Evolutionary conservation across 2,797 vertebrate species (phyloP), one percentile per base, ranked within the genome.

Genomic region (Apogon hyalosoma): DNA sequence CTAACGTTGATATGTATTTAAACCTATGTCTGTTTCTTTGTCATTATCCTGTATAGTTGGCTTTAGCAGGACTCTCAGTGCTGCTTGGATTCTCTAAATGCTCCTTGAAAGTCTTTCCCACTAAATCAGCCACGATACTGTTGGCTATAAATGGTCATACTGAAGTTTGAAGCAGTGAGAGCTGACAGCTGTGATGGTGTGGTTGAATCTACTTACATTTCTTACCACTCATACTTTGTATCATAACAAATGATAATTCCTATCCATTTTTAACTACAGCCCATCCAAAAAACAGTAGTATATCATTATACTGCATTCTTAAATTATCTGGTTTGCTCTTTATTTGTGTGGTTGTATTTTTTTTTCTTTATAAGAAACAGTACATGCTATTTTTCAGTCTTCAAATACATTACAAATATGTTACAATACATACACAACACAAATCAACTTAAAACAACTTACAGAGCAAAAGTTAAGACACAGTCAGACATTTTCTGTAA

Each of bases 161-260:
- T 14, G 14, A 13, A 75, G 70, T 82, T 77, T 73, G 56, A 79
- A 78, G 77, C 53, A 40, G 68, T 59, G 50, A 73, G 33, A 80
- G 69, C 28, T 77, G 81, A 85, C 81, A 87, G 81, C 56, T 79
- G 46, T 83, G 83, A 87, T 86, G 58, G 82, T 86, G 82, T 70
- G 74, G 61, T 79, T 83, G 69, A 77, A 33, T 83, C 46, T 74
- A 40, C 39, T 61, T 39, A 59, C 55, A 24, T 66, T 80, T 28
- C 46, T 69, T 77, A 56, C 61, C 48, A 50, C 41, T 67, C 24
- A 8, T 43, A 66, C 64, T 71, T 39, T 57, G 18, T 58, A 57
- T 66, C 51, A 63, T 63, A 62, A 49, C 65, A 77, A 54, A 69
- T 48, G 19, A 78, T 77, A 61, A 74, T 62, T 43, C 61, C 51